Base-by-base conservation (phyloP, 2,113 vertebrate genomes). In the Garra rufa region DNA sequence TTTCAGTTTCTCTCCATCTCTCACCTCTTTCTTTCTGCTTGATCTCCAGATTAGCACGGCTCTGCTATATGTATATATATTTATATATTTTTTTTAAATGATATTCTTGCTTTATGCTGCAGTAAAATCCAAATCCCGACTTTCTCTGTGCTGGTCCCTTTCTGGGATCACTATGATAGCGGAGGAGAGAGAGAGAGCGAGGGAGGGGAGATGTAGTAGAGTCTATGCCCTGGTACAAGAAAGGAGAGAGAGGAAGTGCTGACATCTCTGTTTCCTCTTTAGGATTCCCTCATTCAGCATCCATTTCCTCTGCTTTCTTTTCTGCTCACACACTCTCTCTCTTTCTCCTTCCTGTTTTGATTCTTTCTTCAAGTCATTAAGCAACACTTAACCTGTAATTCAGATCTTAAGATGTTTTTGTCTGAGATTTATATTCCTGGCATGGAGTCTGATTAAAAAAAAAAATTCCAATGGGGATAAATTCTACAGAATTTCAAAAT, bases 241-340 rank as follows among this genome's bases (percentile, higher is more conserved):
- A 86, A 63, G 34, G 80, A 21, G 41, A 61, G 65, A 67, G 78
- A 19, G 71, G 61, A 59, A 83, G n/a, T 87, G 85, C 87, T 88
- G 87, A 90, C 48, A 48, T 34, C 9, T 65, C 24, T 61, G 65
- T 85, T 88, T 88, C 83, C 76, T 78, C 70, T 85, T 87, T 82
- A 75, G 50, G 50, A 77, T 67, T 24, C 67, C 81, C 24, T 48
- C 82, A 70, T 76, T 76, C 77, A 79, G 48, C 65, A 74, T 69
- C 13, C 19, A 24, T 50, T 30, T 76, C 50, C 77, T 78, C 21
- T 65, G 5, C 19, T 24, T 75, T 65, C 43, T 26, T 80, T 85
- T 34, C 28, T 52, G 3, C 3, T 61, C 46, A 59, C 77, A 57
- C 46, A 59, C 77, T 57, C 34, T 26, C 50, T 28, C 11, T 77